These are phyloP conservation scores for Poicephalus meyeri DNA, from an alignment of 2,113 vertebrate species.

Conservation along the genomic window DNA sequence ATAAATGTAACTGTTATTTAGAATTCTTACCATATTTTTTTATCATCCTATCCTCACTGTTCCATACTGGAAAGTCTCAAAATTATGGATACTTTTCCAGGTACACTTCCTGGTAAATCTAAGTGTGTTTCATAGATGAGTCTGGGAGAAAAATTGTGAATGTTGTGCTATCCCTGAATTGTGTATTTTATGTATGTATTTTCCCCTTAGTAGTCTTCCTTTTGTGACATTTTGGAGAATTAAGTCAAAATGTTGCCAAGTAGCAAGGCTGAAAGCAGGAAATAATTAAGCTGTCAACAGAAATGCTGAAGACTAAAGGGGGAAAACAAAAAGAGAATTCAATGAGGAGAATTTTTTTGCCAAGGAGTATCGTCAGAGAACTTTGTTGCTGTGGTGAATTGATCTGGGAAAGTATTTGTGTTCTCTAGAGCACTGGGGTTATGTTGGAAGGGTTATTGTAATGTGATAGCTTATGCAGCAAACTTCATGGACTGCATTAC, in stretches of 20 bases:
- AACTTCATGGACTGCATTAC: background rate
- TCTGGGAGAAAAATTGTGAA: accelerated
- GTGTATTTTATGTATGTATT: background rate
- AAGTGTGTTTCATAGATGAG: background rate
- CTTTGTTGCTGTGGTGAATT: background rate
- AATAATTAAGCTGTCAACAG: background rate
- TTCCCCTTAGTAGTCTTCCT: background rate
- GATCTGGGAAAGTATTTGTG: background rate
- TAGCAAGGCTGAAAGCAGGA: background rate
- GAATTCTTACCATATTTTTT: accelerated
- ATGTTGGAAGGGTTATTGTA: background rate
- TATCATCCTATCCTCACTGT: accelerated
- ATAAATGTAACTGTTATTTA: background rate
- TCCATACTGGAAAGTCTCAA: background rate
- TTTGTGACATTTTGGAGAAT: background rate
- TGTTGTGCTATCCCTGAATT: background rate
- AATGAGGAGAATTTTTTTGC: background rate
- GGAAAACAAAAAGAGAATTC: background rate
- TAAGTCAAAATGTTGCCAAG: background rate
- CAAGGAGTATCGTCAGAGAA: background rate
- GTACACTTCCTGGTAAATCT: background rate
- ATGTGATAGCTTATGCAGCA: background rate
- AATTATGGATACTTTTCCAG: background rate
- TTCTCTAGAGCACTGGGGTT: background rate
- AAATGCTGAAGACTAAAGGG: background rate